Conservation (phyloP, 2,113 vertebrate species). For the Mesitornis unicolor region DNA sequence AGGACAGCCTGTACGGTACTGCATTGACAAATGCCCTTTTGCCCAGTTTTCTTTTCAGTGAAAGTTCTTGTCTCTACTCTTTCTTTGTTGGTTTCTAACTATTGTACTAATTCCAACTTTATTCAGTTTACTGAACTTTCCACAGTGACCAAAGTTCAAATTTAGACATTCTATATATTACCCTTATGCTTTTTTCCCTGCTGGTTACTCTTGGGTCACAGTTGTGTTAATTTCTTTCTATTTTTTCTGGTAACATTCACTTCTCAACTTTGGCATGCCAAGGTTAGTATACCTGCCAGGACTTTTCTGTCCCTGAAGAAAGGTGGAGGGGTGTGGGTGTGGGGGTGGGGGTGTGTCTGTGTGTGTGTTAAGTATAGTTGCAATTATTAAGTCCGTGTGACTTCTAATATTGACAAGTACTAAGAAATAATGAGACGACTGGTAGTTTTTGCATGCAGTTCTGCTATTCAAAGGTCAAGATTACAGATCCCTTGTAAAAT, state of each 20-base stretch:
- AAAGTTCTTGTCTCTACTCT: background rate
- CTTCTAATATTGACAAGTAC: background rate
- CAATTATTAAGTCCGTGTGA: background rate
- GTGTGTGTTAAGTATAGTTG: too few species aligned
- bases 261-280: background rate
- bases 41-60: background rate
- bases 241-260: background rate
- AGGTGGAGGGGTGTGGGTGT: too few species aligned
- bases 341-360: too few species aligned
- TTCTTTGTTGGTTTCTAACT: background rate
- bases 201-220: rapidly evolving
- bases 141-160: background rate
- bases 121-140: background rate
- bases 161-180: background rate
- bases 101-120: background rate
- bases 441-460: background rate
- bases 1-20: background rate
- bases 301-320: background rate
- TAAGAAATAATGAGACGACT: background rate
- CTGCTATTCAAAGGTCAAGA: background rate
- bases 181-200: background rate
- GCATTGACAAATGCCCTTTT: background rate
- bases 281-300: background rate
- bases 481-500: background rate
- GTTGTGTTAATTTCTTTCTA: background rate